These are phyloP conservation scores for Aspiorhynchus laticeps DNA, from an alignment of 2,113 vertebrate genomes.

Conservation along the genomic window DNA sequence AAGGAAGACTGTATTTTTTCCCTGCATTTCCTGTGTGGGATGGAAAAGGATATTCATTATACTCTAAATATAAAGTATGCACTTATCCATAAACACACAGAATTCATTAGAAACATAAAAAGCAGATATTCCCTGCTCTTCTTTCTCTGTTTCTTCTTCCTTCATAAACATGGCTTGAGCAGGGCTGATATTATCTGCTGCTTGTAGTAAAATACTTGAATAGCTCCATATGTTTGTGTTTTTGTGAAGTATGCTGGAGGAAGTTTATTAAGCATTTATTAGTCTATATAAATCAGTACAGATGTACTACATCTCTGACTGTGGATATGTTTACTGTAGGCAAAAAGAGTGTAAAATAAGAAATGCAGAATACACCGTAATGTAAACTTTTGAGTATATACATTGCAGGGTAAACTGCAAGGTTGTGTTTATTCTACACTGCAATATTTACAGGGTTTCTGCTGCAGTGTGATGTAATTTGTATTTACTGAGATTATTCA, in stretches of 20 bases:
- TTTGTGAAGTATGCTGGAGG: constrained; percentile 23
- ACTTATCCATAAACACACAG: neutral
- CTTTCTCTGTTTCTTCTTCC: constrained; percentile 57
- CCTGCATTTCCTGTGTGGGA: constrained; percentile 74
- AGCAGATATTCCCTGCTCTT: constrained; percentile 4
- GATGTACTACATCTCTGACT: too few relatives aligned
- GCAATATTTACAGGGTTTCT: too few relatives aligned
- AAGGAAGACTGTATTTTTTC: constrained; percentile 75
- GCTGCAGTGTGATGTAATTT: too few relatives aligned
- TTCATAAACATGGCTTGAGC: constrained; percentile 9
- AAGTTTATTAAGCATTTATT: constrained; percentile 49
- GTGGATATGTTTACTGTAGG: too few relatives aligned
- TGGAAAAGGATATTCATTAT: constrained; percentile 15
- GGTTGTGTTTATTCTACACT: too few relatives aligned
- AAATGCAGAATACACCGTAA: too few relatives aligned
- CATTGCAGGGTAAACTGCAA: too few relatives aligned
- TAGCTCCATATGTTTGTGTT: constrained; percentile 50
- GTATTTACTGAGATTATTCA: too few relatives aligned
- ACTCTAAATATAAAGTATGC: constrained; percentile 8
- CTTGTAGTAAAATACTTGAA: constrained; percentile 19
- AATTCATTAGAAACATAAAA: neutral
- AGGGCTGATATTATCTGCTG: neutral
- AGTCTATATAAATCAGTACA: constrained; percentile 51
- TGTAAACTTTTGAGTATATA: too few relatives aligned
- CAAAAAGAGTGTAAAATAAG: too few relatives aligned